Base-by-base conservation (phyloP, 1,140 invertebrate species). In the Limonius californicus region DNA sequence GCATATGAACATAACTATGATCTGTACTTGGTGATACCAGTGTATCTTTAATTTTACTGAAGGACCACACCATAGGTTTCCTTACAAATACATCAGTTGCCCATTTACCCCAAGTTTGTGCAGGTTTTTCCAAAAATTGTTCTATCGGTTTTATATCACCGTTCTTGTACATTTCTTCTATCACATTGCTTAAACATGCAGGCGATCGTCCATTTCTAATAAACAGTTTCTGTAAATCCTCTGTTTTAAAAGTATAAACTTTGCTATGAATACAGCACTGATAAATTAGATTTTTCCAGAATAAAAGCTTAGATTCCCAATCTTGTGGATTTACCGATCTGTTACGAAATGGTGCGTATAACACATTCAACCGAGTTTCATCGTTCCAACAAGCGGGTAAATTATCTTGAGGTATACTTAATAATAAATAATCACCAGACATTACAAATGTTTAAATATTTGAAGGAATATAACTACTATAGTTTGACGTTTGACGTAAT, bases 271-370 rank as follows among this genome's bases (percentile, higher is more conserved):
- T 42, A 63, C 78, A 81, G 72, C 77, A 80, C 9, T 71, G 58
- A 21, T 72, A 67, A 42, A 82, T 80, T 4, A 76, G 57, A 39
- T 71, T 68, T 62, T 74, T 76, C 82, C 82, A 83, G 66, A 80
- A 81, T 19, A 75, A 69, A 30, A 82, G 70, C 74, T 82, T 83
- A 12, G 72, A 68, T 58, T 81, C 79, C 74, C 74, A 82, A 61
- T 79, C 80, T 59, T 77, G 71, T 4, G 80, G 77, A 73, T 83
- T 83, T 4, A 77, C 74, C 53, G 73, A 70, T 64, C 68, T 68
- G 54, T 70, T 72, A 53, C 79, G 68, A 67, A 83, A 78, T 9
- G 78, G 73, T 57, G 76, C 74, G 70, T 78, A 82, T 23, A 83
- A 66, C 15, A 77, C 77, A 54, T 78, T 77, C 68, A 81, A 78